Conservation (phyloP, 1,140 invertebrate genomes). For the Ostrea edulis region DNA sequence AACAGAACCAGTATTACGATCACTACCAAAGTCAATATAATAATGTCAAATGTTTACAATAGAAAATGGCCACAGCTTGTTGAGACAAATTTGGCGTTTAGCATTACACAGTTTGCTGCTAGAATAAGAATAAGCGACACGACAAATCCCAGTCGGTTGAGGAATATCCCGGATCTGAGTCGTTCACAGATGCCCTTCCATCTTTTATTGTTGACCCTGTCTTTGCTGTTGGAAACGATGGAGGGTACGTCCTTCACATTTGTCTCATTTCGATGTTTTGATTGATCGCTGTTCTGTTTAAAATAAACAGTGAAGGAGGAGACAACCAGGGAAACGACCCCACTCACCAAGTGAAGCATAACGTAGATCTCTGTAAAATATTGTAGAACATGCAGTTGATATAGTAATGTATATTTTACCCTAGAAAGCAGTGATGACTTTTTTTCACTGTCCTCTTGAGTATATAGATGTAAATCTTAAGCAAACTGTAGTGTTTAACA, state of each 20-base stretch:
- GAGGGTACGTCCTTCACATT: neutral
- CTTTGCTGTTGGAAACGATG: neutral
- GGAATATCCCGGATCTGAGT: neutral
- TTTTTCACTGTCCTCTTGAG: neutral
- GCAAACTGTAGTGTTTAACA: neutral
- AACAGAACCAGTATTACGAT: no score
- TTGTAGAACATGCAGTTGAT: neutral
- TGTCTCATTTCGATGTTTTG: neutral
- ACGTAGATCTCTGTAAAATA: neutral
- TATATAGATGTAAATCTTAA: no score
- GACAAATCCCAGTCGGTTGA: neutral
- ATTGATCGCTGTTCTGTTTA: neutral
- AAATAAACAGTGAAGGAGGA: neutral
- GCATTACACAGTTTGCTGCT: neutral
- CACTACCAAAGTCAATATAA: neutral
- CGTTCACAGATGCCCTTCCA: neutral
- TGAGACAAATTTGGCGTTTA: neutral
- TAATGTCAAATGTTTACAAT: neutral
- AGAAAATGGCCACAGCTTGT: neutral
- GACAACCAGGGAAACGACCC: neutral
- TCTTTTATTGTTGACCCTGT: neutral
- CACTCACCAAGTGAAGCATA: constrained; percentile 1
- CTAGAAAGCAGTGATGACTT: no score
- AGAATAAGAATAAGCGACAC: neutral
- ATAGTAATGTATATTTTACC: no score